Evolutionary conservation across 2,888 invertebrate species (phyloP).

Genomic region (Gastracanthus pulcherrimus): DNA sequence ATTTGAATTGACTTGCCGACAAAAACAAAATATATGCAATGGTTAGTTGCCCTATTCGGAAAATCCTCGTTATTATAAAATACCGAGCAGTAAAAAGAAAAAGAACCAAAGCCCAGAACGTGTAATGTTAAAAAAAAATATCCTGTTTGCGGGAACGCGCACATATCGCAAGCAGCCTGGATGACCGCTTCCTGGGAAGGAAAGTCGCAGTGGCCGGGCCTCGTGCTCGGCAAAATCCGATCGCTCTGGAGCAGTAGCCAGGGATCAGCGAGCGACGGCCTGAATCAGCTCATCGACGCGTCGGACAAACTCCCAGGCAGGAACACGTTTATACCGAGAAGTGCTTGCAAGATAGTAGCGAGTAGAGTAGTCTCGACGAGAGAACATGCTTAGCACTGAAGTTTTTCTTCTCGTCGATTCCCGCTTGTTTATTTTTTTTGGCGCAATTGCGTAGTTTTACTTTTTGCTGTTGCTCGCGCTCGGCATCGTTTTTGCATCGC

Average conservation of each 20-base stretch:
- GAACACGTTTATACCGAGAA: conserved; percentile 65
- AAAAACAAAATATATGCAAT: not conserved
- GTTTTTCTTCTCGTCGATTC: not conserved
- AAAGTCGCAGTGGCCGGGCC: conserved; percentile 84
- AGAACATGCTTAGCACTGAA: conserved; percentile 25
- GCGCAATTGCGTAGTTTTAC: not conserved
- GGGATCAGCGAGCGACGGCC: conserved; percentile 85
- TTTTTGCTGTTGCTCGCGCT: not conserved
- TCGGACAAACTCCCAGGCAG: conserved; percentile 81
- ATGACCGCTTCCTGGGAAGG: conserved; percentile 78
- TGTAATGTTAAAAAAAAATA: conserved; percentile 18
- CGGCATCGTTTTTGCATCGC: not conserved
- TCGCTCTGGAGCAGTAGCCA: conserved; percentile 91
- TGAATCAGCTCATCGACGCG: conserved; percentile 84
- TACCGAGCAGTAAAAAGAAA: not conserved
- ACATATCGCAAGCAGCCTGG: no score
- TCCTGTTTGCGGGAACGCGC: conserved; percentile 59
- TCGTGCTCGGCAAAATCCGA: conserved; percentile 92
- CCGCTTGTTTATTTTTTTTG: not conserved
- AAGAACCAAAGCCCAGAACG: not conserved
- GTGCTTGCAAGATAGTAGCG: conserved; percentile 5
- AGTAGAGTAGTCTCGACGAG: not conserved
- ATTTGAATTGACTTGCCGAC: no score
- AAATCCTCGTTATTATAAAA: not conserved
- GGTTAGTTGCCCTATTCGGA: not conserved